Conservation (phyloP, 2,888 invertebrate genomes). For the Meganola albula region DNA sequence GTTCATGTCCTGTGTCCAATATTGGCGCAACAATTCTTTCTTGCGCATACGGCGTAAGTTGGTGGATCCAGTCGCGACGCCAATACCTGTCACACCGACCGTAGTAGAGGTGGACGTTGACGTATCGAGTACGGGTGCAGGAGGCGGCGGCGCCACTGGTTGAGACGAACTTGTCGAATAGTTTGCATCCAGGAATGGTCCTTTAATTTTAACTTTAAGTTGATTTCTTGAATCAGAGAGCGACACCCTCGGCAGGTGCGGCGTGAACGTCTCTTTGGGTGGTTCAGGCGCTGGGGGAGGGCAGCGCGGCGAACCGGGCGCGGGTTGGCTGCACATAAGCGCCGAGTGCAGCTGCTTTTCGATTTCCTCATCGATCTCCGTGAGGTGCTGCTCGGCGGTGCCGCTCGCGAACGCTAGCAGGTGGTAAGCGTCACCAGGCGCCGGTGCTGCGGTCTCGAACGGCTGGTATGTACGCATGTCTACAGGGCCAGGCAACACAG, state of each 20-base stretch:
- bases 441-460: conserved; percentile 76
- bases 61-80: conserved; percentile 78
- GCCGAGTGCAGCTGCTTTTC: conserved; percentile 86
- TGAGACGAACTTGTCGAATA: conserved; percentile 82
- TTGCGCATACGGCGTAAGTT: conserved; percentile 92
- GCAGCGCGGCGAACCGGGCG: conserved; percentile 38
- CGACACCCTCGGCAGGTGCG: conserved; percentile 81
- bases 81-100: not conserved
- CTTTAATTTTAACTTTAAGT: conserved; percentile 93
- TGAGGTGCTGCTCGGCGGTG: conserved; percentile 82
- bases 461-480: conserved; percentile 92
- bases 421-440: conserved; percentile 79
- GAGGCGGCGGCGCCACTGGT: conserved; percentile 74
- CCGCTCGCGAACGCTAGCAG: conserved; percentile 82
- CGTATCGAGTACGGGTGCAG: conserved; percentile 50
- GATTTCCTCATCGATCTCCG: conserved; percentile 87
- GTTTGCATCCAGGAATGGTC: conserved; percentile 87
- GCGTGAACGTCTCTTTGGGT: conserved; percentile 40
- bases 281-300: conserved; percentile 34
- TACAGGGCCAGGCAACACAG: conserved; percentile 90
- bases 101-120: too few species aligned
- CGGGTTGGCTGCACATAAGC: conserved; percentile 77
- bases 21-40: conserved; percentile 89
- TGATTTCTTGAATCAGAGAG: conserved; percentile 90
- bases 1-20: conserved; percentile 90